Base-by-base conservation (phyloP, 30 jellyfish, hydroid and myxozoan genomes). In the Rhopilema esculentum region DNA sequence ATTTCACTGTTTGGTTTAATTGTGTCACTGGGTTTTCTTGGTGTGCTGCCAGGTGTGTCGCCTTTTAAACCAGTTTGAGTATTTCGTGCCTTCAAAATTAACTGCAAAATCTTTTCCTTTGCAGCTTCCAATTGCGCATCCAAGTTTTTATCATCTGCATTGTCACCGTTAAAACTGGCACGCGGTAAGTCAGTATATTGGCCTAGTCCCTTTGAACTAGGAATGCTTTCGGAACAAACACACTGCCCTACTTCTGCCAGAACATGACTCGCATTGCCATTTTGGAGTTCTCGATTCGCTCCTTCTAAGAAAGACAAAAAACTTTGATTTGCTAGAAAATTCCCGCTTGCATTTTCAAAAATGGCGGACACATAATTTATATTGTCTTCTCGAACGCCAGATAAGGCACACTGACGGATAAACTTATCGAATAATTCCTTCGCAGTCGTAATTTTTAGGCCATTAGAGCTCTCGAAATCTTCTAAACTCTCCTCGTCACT, bases 401-500 rank as follows among this genome's bases (percentile, higher is more conserved):
- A 31, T 27, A 61, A 26, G 4, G 65, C 9, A 49, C 94, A 71
- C 76, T 62, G 75, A 20, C 20, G 29, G 4, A 75, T 16, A 24
- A 85, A 74, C 79, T 75, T 27, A 27, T 85, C 85, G 62, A 85
- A 68, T 16, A 74, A 27, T 0, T 48, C 51, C 0, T 16, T 15
- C 50, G 53, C 65, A 24, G 71, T 22, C 17, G 23, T 29, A 51
- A 27, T 19, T 31, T 48, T 26, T 65, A 80, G 82, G 90, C 90
- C 88, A 62, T 22, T 21, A 1, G 72, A 53, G 16, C 0, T 16
- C 0, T 27, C 82, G 21, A 57, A 75, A 19, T 24, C 94, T 27
- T 70, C 80, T 12, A 21, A 32, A 33, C 51, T 27, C 9, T 87
- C 91, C 25, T 77, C 91, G 31, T 88, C 96, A 57, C 96, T 88